Evolutionary conservation across 2,797 vertebrate genomes (phyloP).

Genomic region (Margarornis squamiger): DNA sequence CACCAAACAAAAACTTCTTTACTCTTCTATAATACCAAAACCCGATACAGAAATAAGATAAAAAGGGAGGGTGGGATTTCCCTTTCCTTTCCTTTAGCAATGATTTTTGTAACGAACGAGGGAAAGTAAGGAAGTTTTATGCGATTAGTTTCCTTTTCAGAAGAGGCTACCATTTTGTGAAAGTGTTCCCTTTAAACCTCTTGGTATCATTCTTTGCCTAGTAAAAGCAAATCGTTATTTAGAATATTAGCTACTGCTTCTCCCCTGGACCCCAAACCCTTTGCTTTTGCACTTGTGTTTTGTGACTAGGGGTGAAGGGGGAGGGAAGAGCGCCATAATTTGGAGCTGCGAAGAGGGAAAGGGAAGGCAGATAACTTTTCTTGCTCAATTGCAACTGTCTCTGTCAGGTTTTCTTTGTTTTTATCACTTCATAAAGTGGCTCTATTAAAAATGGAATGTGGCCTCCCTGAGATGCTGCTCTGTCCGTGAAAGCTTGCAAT

Average conservation of each 20-base stretch:
- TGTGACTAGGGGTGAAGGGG: not conserved
- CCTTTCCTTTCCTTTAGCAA: constrained; percentile 50
- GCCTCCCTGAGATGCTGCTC: constrained; percentile 9
- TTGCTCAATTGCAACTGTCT: constrained; percentile 9
- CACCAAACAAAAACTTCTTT: constrained; percentile 89
- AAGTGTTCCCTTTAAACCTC: constrained; percentile 39
- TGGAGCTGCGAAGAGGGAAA: not conserved
- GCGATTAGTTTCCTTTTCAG: constrained; percentile 23
- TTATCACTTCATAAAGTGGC: constrained; percentile 69
- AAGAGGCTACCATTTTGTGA: constrained; percentile 51
- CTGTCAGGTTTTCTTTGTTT: constrained; percentile 63
- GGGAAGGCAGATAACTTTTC: constrained; percentile 20
- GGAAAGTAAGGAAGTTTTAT: constrained; percentile 50
- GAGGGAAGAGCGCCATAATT: not conserved
- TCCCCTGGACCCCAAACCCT: not conserved
- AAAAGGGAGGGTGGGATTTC: constrained; percentile 68
- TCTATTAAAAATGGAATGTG: constrained; percentile 61
- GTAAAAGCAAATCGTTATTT: constrained; percentile 54
- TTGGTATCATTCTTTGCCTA: constrained; percentile 17
- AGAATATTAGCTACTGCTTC: constrained; percentile 5
- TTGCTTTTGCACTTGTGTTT: not conserved
- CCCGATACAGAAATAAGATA: constrained; percentile 80
- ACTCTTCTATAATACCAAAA: constrained; percentile 79
- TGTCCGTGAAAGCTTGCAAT: constrained; percentile 65
- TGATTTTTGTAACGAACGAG: not conserved